A percentile compares a stretch with the other conserved stretches of the same genome.
These are phyloP conservation scores for Aphaenogaster floridana DNA, from an alignment of 1,140 invertebrate species.

Conservation along the genomic window DNA sequence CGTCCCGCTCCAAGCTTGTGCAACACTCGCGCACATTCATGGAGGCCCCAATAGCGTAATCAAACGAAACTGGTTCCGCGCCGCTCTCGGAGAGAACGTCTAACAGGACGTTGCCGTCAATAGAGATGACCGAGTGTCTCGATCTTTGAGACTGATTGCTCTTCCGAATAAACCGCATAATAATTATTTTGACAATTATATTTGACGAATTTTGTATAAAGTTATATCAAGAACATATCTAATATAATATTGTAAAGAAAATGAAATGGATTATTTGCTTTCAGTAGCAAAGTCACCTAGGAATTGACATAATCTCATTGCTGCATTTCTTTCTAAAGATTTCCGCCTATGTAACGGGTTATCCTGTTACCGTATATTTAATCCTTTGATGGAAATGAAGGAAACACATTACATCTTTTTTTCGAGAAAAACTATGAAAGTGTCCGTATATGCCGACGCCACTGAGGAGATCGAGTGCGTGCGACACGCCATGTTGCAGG, in stretches of 20 bases:
- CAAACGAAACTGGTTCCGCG: slow-evolving; percentile 37
- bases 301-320: background rate
- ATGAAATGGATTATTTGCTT: background rate
- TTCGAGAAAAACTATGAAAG: background rate
- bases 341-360: background rate
- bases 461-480: slow-evolving; percentile 56
- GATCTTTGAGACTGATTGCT: background rate
- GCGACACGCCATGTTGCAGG: slow-evolving; percentile 53
- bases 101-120: background rate
- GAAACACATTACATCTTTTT: background rate
- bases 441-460: slow-evolving; percentile 2
- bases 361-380: background rate
- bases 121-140: background rate
- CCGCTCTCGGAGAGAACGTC: background rate
- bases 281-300: background rate
- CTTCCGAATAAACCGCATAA: background rate
- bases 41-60: slow-evolving; percentile 34
- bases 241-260: background rate
- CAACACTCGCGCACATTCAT: slow-evolving; percentile 42
- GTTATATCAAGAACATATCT: background rate
- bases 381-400: background rate
- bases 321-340: background rate
- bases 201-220: background rate
- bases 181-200: background rate
- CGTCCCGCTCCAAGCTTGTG: slow-evolving; percentile 11